Percentiles rank a stretch among this genome's conserved stretches.
Evolutionary conservation across 1,140 invertebrate species (phyloP).

Genomic region (Ridgeia piscesae): DNA sequence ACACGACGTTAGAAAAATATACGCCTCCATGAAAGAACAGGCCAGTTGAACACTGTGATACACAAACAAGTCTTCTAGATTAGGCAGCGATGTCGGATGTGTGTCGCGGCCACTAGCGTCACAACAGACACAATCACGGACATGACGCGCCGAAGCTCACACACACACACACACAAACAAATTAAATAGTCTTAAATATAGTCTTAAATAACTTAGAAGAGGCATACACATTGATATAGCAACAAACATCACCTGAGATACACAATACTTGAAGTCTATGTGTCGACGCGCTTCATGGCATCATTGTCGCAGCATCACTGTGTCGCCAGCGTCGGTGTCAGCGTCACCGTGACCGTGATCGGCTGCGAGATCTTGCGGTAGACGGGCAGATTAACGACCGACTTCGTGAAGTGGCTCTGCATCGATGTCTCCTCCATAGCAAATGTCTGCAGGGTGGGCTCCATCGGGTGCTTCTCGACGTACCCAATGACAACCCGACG

Average conservation of each 20-base stretch:
- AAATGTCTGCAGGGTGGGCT: slow-evolving; percentile 73
- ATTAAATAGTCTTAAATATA: not conserved
- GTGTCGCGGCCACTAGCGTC: not conserved
- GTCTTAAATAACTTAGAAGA: slow-evolving; percentile 4
- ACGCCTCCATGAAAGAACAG: slow-evolving; percentile 3
- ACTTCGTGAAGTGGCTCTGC: slow-evolving; percentile 73
- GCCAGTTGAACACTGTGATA: not conserved
- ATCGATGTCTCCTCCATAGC: slow-evolving; percentile 61
- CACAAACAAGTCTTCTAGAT: not conserved
- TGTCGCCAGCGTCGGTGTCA: slow-evolving; percentile 67
- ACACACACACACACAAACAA: not conserved
- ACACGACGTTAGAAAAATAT: not conserved
- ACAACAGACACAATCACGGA: not conserved
- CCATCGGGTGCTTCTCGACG: slow-evolving; percentile 60
- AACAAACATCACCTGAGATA: slow-evolving; percentile 11
- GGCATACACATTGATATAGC: not conserved
- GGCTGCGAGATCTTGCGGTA: slow-evolving; percentile 76
- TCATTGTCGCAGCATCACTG: not conserved
- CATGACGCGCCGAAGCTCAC: not conserved
- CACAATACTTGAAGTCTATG: slow-evolving; percentile 54
- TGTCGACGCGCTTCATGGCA: not conserved
- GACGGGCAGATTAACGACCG: slow-evolving; percentile 88
- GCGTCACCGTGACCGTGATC: slow-evolving; percentile 84
- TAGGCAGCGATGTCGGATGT: not conserved
- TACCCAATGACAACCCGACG: slow-evolving; percentile 31